Evolutionary conservation across 2,113 vertebrate species (phyloP).

Genomic region (Eptesicus fuscus): DNA sequence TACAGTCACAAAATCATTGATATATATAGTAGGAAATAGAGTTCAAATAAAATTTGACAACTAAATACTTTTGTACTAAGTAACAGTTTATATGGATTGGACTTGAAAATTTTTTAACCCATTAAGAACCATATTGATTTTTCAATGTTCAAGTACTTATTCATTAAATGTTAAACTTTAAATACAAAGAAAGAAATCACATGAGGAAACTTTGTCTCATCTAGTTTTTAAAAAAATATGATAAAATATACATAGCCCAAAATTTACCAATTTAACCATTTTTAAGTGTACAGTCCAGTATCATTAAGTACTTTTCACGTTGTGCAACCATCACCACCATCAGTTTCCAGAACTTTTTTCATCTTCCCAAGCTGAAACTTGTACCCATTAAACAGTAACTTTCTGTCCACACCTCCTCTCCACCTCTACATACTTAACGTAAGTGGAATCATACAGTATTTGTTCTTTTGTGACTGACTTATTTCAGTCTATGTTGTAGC

Average conservation of each 20-base stretch:
- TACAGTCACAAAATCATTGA: background rate
- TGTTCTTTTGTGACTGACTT: background rate
- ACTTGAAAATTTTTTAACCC: background rate
- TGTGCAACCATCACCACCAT: background rate
- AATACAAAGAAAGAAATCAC: background rate
- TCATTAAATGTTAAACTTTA: background rate
- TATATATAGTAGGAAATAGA: background rate
- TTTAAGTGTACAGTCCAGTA: background rate
- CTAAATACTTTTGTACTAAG: background rate
- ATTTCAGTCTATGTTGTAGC: background rate
- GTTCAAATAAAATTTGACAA: background rate
- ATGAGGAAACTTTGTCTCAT: background rate
- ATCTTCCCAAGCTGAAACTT: background rate
- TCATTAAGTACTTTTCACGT: background rate
- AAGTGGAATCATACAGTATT: background rate
- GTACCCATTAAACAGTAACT: background rate
- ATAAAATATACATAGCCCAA: background rate
- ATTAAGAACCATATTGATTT: background rate
- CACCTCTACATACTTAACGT: background rate
- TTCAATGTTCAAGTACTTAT: background rate
- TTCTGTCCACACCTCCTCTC: background rate
- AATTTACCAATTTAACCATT: background rate
- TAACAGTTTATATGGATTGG: background rate
- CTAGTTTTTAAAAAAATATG: background rate
- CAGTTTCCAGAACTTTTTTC: background rate